These are phyloP conservation scores for Crotalus viridis DNA, from an alignment of 2,113 vertebrate species.

Conservation along the genomic window DNA sequence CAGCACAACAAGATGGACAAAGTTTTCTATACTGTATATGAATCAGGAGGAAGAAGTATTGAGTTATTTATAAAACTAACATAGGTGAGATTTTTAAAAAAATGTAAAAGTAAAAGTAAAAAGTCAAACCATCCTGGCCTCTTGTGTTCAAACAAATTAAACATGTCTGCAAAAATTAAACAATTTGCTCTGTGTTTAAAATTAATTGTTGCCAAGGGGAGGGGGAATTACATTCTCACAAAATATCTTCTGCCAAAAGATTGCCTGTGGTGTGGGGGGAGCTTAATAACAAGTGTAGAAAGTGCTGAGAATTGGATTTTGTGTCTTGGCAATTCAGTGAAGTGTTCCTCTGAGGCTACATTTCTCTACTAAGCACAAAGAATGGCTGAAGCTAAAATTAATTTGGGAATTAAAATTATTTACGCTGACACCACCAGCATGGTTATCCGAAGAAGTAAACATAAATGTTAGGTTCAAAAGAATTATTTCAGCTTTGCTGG, in stretches of 20 bases:
- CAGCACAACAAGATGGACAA: neutral
- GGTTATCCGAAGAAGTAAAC: neutral
- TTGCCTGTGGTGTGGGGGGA: neutral
- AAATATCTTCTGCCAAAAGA: neutral
- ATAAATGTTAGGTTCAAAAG: neutral
- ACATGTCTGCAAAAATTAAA: neutral
- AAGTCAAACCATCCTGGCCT: neutral
- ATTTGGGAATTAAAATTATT: constrained; percentile 8
- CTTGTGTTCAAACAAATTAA: neutral
- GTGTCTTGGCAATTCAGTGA: neutral
- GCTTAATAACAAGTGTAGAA: neutral
- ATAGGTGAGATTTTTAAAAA: neutral
- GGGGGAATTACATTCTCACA: neutral
- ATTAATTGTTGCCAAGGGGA: neutral
- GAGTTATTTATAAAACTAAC: neutral
- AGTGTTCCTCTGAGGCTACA: constrained; percentile 1
- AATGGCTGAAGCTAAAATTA: constrained; percentile 9
- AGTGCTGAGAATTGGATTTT: constrained; percentile 9
- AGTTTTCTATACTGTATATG: neutral
- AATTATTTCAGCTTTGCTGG: neutral
- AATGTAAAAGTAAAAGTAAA: too few relatives aligned
- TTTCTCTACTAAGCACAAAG: constrained; percentile 14
- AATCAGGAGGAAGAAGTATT: neutral
- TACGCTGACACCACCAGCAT: neutral
- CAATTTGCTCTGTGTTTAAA: neutral